These are phyloP conservation scores for Phylloscopus trochiloides DNA, from an alignment of 2,113 vertebrate species.

Conservation along the genomic window DNA sequence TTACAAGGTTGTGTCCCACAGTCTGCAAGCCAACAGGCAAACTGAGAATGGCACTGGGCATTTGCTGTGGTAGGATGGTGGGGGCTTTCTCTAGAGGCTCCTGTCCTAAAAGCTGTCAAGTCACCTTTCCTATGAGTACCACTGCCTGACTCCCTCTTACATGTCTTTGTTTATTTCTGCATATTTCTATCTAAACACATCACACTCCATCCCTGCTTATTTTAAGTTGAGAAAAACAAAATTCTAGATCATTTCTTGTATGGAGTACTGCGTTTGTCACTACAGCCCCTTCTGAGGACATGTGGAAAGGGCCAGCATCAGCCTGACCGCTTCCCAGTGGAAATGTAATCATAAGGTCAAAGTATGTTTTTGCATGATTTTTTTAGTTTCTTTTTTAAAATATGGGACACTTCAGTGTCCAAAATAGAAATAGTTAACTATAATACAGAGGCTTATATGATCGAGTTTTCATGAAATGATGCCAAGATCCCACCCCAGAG, in stretches of 20 bases:
- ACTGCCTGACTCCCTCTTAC: background rate
- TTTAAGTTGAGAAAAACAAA: background rate
- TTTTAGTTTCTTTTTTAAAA: background rate
- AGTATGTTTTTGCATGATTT: rapidly evolving
- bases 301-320: background rate
- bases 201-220: background rate
- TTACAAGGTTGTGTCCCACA: background rate
- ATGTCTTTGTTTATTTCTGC: background rate
- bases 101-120: background rate
- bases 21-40: background rate
- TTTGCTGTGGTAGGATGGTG: background rate
- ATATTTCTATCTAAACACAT: background rate
- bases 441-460: background rate
- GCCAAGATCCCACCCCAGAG: background rate
- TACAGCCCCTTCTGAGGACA: background rate
- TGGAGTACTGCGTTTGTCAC: background rate
- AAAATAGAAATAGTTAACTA: background rate
- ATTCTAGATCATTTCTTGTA: background rate
- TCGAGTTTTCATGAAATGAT: background rate
- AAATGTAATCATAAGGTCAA: background rate
- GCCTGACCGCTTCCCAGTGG: background rate
- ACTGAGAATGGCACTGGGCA: rapidly evolving
- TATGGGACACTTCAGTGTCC: background rate
- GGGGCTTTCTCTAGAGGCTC: background rate
- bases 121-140: background rate